Evolutionary conservation across 2,113 vertebrate species (phyloP), one percentile per base, ranked within the genome.

Genomic region (Calidris pygmaea): DNA sequence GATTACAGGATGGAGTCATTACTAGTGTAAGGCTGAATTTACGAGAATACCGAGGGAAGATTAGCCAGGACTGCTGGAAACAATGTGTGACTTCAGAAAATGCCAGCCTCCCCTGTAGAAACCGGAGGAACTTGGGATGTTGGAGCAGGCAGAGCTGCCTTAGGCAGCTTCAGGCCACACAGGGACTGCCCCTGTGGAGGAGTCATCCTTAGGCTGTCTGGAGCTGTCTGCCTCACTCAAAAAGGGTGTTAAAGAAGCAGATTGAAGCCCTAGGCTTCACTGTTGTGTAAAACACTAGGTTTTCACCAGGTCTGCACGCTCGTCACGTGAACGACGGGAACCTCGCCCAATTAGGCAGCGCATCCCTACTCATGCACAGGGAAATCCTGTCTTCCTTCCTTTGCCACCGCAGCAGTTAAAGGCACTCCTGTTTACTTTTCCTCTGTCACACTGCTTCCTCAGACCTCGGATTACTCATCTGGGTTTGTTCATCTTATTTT

Each of bases 271-370:
- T 3, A 29, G 47, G 75, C 63, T 35, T 82, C 6, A 0, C 23
- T 18, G 5, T 75, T 82, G 56, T 53, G 11, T 56, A 18, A 75
- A 92, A 55, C 20, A n/a, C 18, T 26, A 14, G 24, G 34, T 65
- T 91, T 90, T 89, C 71, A 58, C 67, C 41, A 10, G 43, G 12
- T 58, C 62, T 85, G 70, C 34, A 20, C 22, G 6, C 30, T 79
- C 0, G 0, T 78, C 58, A 17, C 1, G 0, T 68, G 22, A 39
- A 92, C 68, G n/a, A 53, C 41, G 39, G 22, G 67, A 79, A n/a
- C 66, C 30, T 70, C 11, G 2, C 59, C 53, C 45, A 7, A 1
- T 73, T 70, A 78, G 55, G 55, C 67, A 71, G 37, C 19, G 30
- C 66, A 7, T 71, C 59, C n/a, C 29, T 83, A 1, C 45, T 70